Conservation (phyloP, 2,797 vertebrate genomes). For the Pteropus rufus region DNA sequence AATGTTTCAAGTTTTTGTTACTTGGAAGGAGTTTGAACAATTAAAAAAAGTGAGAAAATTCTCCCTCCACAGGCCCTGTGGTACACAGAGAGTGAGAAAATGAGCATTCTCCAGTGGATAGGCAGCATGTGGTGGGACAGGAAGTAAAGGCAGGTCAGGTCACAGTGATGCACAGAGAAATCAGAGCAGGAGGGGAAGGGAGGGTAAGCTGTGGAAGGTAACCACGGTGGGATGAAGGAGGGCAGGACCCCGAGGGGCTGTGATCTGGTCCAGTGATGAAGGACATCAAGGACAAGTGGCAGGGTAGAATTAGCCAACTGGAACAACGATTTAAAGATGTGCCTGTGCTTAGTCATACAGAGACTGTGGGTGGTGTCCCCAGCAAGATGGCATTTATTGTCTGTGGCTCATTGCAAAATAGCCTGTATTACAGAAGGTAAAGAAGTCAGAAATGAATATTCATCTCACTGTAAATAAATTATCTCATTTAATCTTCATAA, state of each 20-base stretch:
- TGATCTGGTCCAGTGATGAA: background rate
- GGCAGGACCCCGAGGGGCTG: fast-evolving
- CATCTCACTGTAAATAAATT: background rate
- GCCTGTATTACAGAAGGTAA: background rate
- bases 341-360: background rate
- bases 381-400: background rate
- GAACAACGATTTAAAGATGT: background rate
- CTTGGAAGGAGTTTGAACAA: background rate
- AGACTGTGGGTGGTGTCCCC: background rate
- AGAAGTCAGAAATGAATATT: background rate
- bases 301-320: background rate
- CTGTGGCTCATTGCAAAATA: background rate
- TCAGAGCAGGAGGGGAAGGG: background rate
- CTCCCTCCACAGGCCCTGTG: background rate
- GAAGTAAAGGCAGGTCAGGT: background rate
- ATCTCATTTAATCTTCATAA: conserved; percentile 19
- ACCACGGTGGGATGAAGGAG: background rate
- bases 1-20: background rate
- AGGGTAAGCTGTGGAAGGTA: fast-evolving
- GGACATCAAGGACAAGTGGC: background rate
- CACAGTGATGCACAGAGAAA: no score
- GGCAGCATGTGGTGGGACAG: background rate
- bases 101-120: background rate
- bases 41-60: background rate
- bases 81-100: background rate